Percentiles rank a stretch among this genome's conserved stretches.
These are phyloP conservation scores for Eurosta solidaginis DNA, from an alignment of 1,140 invertebrate species.

Conservation along the genomic window DNA sequence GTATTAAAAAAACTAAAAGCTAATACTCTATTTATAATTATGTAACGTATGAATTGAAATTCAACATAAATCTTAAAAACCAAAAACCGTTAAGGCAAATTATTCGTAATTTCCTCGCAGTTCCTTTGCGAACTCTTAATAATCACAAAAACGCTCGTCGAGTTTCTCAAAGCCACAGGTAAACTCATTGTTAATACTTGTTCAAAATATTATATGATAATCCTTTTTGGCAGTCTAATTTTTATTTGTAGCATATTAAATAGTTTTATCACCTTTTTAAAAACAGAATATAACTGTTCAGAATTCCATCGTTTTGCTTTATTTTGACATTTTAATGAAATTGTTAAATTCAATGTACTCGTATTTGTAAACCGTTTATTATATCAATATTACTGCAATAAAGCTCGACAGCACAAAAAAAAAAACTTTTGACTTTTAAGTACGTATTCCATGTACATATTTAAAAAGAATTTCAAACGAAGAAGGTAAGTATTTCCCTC, in stretches of 20 bases:
- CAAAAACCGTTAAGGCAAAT: neutral
- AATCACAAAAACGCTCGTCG: neutral
- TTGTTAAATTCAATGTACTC: neutral
- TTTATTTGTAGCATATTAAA: no score
- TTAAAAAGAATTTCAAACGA: no score
- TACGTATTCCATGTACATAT: no score
- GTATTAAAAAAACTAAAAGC: neutral
- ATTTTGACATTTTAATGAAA: no score
- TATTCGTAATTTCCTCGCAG: neutral
- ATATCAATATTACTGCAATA: neutral
- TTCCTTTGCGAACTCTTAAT: neutral
- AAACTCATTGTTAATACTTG: neutral
- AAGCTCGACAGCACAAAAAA: constrained; percentile 13
- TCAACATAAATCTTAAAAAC: neutral
- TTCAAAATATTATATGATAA: no score
- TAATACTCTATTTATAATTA: neutral
- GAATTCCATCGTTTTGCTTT: no score
- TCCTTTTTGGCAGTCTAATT: no score
- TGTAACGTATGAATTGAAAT: neutral
- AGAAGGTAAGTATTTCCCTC: no score
- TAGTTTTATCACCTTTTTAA: no score
- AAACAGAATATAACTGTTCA: no score
- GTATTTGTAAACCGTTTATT: neutral
- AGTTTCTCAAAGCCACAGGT: neutral
- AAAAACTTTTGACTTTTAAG: no score